A percentile compares a stretch with the other conserved stretches of the same genome.
phyloP scores from a whole-genome alignment of 1,140 invertebrate genomes.

The Drosophila biarmipes region DNA sequence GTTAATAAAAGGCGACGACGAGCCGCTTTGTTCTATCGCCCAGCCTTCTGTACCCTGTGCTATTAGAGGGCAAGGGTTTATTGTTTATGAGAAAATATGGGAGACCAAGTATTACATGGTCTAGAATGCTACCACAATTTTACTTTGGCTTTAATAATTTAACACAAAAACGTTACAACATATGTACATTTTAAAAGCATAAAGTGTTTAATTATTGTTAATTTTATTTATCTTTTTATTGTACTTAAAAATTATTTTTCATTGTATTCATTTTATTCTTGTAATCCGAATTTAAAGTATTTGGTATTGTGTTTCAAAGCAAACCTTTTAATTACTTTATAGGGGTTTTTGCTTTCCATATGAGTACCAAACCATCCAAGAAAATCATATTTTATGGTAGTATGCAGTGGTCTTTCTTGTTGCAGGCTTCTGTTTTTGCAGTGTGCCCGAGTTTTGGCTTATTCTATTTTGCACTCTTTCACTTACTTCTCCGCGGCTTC shows the following conservation, averaged over 20 bases:
- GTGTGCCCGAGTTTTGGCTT: slow-evolving; percentile 50
- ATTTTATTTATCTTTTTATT: no score
- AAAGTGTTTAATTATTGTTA: no score
- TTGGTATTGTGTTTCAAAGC: no score
- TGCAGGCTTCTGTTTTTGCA: slow-evolving; percentile 36
- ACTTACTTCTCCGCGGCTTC: slow-evolving; percentile 34
- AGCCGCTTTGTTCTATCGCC: slow-evolving; percentile 67
- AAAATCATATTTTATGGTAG: background rate
- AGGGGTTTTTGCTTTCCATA: background rate
- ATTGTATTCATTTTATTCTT: no score
- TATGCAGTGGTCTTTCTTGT: background rate
- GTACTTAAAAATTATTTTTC: no score
- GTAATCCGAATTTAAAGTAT: no score
- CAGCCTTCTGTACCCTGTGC: slow-evolving; percentile 19
- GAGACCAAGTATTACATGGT: no score
- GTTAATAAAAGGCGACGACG: slow-evolving; percentile 81
- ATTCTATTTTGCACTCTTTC: slow-evolving; percentile 68
- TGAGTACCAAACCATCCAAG: background rate
- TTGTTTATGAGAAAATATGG: background rate
- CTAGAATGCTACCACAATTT: no score
- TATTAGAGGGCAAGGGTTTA: background rate
- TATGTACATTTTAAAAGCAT: no score
- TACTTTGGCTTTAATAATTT: no score
- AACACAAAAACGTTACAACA: no score
- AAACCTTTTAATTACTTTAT: background rate